A percentile compares a stretch with the other conserved stretches of the same genome.
Conservation (phyloP, 2,797 vertebrate genomes). For the Podarcis lilfordi region DNA sequence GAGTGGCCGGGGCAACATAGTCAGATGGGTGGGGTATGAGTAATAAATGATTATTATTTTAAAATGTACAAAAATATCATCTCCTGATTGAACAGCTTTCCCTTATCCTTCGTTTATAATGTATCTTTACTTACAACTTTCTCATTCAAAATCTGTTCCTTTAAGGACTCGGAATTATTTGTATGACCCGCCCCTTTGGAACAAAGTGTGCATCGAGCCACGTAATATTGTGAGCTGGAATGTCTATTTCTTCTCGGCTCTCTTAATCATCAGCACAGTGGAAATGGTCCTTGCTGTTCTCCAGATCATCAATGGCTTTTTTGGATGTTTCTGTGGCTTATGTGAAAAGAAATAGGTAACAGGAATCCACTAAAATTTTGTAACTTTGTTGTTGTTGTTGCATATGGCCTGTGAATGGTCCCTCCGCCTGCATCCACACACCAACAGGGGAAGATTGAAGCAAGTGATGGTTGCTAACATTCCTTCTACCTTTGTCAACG, state of each 20-base stretch:
- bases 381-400: neutral
- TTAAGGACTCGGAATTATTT: constrained; percentile 68
- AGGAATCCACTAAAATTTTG: neutral
- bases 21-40: too few relatives aligned
- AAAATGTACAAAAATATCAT: neutral
- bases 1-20: too few relatives aligned
- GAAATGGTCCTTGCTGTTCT: constrained; percentile 85
- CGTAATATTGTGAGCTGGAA: constrained; percentile 87
- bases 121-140: neutral
- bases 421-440: neutral
- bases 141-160: neutral
- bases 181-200: constrained; percentile 63
- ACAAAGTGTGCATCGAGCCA: constrained; percentile 78
- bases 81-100: neutral
- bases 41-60: neutral
- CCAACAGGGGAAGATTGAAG: neutral
- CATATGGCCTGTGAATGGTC: neutral
- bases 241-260: constrained; percentile 82
- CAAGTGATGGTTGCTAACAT: neutral
- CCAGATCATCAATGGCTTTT: constrained; percentile 88
- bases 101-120: neutral
- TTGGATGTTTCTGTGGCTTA: constrained; percentile 88
- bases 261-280: constrained; percentile 79
- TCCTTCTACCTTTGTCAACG: neutral
- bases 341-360: constrained; percentile 80